These are phyloP conservation scores for Urocynchramus pylzowi DNA, from an alignment of 2,113 vertebrate species.

Conservation along the genomic window DNA sequence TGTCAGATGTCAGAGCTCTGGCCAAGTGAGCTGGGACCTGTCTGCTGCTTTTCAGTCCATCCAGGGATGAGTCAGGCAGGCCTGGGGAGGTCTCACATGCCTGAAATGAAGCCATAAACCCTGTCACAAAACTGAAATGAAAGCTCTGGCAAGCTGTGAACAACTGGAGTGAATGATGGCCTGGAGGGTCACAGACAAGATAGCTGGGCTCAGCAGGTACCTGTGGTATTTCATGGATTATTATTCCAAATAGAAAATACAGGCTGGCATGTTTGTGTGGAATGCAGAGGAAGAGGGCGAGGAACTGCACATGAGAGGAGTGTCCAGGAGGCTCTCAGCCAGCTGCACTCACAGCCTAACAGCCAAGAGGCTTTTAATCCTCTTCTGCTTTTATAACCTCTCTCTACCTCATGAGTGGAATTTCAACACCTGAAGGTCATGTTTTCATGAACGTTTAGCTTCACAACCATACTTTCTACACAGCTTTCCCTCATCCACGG, in stretches of 20 bases:
- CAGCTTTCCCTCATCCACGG: background rate
- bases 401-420: background rate
- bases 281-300: background rate
- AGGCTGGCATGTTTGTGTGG: rapidly evolving
- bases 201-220: background rate
- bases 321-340: background rate
- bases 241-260: background rate
- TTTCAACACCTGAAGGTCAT: background rate
- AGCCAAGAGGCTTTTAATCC: background rate
- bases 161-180: background rate
- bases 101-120: background rate
- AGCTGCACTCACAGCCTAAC: background rate
- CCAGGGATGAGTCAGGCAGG: background rate
- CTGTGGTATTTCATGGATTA: background rate
- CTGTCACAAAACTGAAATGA: background rate
- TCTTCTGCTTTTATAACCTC: background rate
- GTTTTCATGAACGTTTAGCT: background rate
- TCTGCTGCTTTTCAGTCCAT: background rate
- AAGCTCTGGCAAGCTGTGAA: background rate
- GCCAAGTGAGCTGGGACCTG: background rate
- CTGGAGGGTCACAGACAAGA: background rate
- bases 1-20: background rate
- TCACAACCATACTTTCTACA: background rate
- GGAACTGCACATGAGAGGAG: background rate
- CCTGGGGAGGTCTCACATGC: background rate